Base-by-base conservation (phyloP, 2,113 vertebrate species). In the Dipodomys ordii region DNA sequence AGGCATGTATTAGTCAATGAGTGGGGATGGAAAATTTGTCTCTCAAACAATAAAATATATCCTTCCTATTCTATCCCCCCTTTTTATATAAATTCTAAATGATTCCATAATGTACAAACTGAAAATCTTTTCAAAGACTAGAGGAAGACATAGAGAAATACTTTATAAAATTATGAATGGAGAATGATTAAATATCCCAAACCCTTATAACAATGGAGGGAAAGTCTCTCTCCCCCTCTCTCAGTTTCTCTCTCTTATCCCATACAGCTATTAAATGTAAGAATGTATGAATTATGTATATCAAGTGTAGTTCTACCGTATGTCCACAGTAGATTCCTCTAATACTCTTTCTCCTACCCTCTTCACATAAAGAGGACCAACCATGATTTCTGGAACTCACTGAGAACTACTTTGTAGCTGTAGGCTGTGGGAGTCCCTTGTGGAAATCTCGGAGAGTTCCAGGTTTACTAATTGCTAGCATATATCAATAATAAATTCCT, bases 41-140 rank as follows among this genome's bases (percentile, higher is more conserved):
- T 28, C 18, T 69, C 44, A 84, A 89, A 83, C 87, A 77, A 3
- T 30, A 72, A 88, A 83, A 49, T 78, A 72, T 71, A 65, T 69
- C 25, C 20, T 77, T 90, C 80, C 30, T 13, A 72, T 73, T n/a
- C 22, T 30, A 68, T 13, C 12, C 49, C 18, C 72, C 20, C 69
- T 82, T 71, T 71, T 68, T 88, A 39, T 30, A 46, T 35, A 69
- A 85, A 89, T 60, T 64, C 20, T 53, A 81, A 86, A 77, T 81
- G 53, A 85, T 77, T 60, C 74, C 53, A 64, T 74, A 53, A 87
- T 78, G 19, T 44, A 39, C 90, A 83, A 92, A 49, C 39, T 28
- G 44, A 60, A 93, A 95, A 73, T 60, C 2, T 78, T 79, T 91
- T 87, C 65, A 88, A 90, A 85, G 72, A 27, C 7, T 35, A 81